These are phyloP conservation scores for Panulirus ornatus DNA, from an alignment of 1,140 invertebrate species.

Conservation along the genomic window DNA sequence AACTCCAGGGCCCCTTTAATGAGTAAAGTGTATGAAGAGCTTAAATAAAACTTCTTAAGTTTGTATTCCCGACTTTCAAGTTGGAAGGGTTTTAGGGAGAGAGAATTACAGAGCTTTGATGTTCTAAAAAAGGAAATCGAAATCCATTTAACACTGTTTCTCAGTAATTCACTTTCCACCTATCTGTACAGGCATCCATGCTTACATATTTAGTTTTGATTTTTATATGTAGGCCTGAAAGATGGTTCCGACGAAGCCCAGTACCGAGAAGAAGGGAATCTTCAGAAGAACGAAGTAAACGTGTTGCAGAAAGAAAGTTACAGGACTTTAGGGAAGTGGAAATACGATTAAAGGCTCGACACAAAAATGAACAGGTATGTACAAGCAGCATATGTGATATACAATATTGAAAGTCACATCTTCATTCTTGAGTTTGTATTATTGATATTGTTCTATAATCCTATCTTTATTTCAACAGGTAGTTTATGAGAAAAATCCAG, in stretches of 20 bases:
- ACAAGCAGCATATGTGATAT: too few relatives aligned
- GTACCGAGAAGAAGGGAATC: not conserved
- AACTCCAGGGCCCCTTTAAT: too few relatives aligned
- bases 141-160: too few relatives aligned
- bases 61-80: too few relatives aligned
- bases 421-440: not conserved
- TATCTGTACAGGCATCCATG: too few relatives aligned
- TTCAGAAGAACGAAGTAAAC: not conserved
- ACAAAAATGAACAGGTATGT: constrained; percentile 6
- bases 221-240: constrained; percentile 14
- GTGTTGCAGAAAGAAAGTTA: not conserved
- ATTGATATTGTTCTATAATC: not conserved
- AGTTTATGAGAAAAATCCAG: constrained; percentile 48
- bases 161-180: too few relatives aligned
- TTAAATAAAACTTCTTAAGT: too few relatives aligned
- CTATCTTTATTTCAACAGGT: constrained; percentile 15
- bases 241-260: not conserved
- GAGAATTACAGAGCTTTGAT: too few relatives aligned
- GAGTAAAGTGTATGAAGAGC: too few relatives aligned
- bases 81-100: too few relatives aligned
- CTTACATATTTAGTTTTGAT: too few relatives aligned
- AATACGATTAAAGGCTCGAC: constrained; percentile 23
- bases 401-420: not conserved
- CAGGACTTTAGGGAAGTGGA: constrained; percentile 25
- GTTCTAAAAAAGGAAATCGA: too few relatives aligned